Evolutionary conservation across 2,888 invertebrate genomes (phyloP), one percentile per base, ranked within the genome.

Genomic region (Buathra laborator): DNA sequence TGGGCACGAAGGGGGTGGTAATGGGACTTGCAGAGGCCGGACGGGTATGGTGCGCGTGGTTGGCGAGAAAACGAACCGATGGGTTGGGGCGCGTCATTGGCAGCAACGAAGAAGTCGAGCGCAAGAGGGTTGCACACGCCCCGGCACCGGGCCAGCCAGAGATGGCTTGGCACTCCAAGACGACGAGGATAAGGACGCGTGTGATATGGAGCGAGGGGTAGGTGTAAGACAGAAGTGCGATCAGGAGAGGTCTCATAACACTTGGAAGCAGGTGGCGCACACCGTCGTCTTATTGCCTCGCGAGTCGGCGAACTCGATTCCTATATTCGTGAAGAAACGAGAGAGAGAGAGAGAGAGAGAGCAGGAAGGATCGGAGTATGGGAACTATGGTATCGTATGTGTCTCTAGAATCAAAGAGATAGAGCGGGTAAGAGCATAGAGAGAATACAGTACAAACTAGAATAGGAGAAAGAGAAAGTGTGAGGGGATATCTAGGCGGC

Each of bases 221-320:
- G 75, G 59, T 46, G 46, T 66, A 62, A 53, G 66, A 74, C 71
- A 79, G 76, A 80, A 75, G 82, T 80, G 86, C 86, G 86, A 86
- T 78, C 64, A 44, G 62, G 64, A 80, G 81, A 89, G 89, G 89
- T 92, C 91, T 90, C 91, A 92, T 92, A 92, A 92, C 92, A 91
- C 90, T 92, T 91, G 90, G 90, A 88, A 90, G 87, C 92, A 92
- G 92, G 90, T 92, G 92, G 89, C 87, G 89, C 88, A 82, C 77
- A 76, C 88, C 87, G 81, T 89, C 90, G 87, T 91, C 90, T 92
- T 92, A 92, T 92, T 92, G 91, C 90, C 88, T 68, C 84, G 83
- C 86, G 83, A 82, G 83, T 84, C 84, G 86, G 86, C 87, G 80
- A 87, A 89, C 89, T 90, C 89, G 87, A 91, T 87, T 89, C 86